Evolutionary conservation across 2,113 vertebrate species (phyloP).

Genomic region (Cyanoliseus patagonus): DNA sequence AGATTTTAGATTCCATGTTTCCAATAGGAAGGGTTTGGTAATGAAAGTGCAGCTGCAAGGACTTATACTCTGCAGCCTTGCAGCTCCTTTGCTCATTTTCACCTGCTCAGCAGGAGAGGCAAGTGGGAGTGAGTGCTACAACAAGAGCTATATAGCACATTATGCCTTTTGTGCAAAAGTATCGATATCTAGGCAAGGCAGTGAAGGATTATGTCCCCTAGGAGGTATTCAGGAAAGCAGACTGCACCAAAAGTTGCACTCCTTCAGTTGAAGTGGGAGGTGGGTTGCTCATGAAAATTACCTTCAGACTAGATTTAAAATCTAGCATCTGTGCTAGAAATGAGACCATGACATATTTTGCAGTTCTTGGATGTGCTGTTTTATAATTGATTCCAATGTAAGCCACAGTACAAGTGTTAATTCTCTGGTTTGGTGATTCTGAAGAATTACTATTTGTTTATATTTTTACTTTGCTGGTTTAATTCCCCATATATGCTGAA

Average conservation of each 20-base stretch:
- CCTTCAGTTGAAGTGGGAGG: neutral
- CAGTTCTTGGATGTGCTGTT: neutral
- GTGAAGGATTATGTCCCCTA: neutral
- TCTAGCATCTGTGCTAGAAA: neutral
- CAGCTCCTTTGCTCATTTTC: conserved; percentile 42
- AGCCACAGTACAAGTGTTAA: neutral
- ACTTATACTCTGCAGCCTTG: neutral
- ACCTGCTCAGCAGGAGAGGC: conserved; percentile 35
- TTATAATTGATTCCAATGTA: neutral
- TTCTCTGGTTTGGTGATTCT: neutral
- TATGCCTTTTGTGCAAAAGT: neutral
- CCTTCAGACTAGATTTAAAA: neutral
- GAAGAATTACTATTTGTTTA: neutral
- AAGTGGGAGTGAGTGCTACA: neutral
- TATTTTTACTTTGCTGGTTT: neutral
- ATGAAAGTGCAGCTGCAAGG: neutral
- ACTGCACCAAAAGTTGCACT: neutral
- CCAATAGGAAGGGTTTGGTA: neutral
- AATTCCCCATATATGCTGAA: neutral
- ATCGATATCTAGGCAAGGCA: neutral
- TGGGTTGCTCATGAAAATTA: neutral
- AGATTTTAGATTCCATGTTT: neutral
- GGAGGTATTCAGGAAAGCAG: neutral
- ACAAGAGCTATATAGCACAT: neutral
- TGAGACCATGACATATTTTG: neutral